These are phyloP conservation scores for Ceratotherium simum DNA, from an alignment of 2,113 vertebrate species.

Conservation along the genomic window DNA sequence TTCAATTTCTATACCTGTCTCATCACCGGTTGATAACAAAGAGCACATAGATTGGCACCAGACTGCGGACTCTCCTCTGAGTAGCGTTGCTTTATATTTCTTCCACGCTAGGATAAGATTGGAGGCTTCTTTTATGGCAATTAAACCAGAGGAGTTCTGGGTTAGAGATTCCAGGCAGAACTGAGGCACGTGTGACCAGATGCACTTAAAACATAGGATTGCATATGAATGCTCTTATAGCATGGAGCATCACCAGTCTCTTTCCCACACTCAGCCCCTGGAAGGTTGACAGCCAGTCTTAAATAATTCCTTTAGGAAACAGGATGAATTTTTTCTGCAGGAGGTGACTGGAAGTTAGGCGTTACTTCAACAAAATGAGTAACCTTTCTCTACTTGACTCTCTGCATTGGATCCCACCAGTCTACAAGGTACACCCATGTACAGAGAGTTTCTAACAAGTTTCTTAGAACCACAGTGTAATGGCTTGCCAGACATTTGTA, in stretches of 20 bases:
- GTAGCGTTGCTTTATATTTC: background rate
- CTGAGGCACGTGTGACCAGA: too few species aligned
- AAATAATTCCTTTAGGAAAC: background rate
- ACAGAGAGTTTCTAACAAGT: background rate
- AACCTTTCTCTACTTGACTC: background rate
- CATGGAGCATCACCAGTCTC: background rate
- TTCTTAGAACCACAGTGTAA: background rate
- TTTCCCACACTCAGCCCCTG: too few species aligned
- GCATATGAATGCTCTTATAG: rapidly evolving
- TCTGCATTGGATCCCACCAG: rapidly evolving
- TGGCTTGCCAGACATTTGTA: background rate
- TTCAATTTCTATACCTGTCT: background rate
- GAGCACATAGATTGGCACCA: too few species aligned
- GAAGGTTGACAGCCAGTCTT: background rate
- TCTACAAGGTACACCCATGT: background rate
- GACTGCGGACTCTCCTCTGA: too few species aligned
- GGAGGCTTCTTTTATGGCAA: background rate
- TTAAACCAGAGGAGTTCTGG: too few species aligned
- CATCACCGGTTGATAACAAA: too few species aligned
- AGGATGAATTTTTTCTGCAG: background rate
- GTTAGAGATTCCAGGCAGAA: background rate
- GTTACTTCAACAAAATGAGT: background rate
- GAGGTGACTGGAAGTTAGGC: background rate
- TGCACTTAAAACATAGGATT: too few species aligned
- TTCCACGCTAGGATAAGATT: background rate